Conservation (phyloP, 2,113 vertebrate species). For the Seriola rivoliana region DNA sequence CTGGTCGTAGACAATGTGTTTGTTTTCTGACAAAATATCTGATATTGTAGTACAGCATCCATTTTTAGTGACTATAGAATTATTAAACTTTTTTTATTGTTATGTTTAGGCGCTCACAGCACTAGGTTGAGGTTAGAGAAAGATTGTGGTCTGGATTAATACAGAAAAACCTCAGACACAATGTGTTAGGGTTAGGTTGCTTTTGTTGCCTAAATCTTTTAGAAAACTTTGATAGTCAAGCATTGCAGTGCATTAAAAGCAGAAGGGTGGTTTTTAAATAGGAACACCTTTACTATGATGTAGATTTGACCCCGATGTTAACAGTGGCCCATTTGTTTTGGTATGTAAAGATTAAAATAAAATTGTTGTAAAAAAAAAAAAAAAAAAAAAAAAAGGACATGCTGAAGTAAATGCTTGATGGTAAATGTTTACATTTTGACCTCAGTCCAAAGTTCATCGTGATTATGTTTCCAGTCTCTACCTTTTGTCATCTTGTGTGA, state of each 20-base stretch:
- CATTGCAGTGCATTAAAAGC: neutral
- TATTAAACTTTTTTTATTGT: neutral
- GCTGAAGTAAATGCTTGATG: neutral
- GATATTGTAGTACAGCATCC: too few species aligned
- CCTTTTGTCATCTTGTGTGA: neutral
- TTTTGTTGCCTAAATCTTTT: too few species aligned
- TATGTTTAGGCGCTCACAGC: neutral
- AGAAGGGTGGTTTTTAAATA: neutral
- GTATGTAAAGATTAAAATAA: neutral
- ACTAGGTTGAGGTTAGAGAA: neutral
- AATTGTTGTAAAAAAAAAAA: too few species aligned
- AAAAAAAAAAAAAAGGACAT: neutral
- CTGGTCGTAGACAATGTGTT: too few species aligned
- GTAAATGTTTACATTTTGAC: neutral
- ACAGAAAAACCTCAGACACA: neutral
- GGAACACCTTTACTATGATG: neutral
- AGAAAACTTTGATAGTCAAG: neutral
- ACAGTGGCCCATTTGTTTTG: neutral
- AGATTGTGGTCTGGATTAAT: neutral
- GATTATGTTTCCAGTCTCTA: neutral
- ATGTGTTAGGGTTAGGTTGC: too few species aligned
- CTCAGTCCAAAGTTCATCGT: neutral
- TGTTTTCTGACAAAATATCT: too few species aligned
- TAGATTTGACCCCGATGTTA: neutral
- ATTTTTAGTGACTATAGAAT: too few species aligned